phyloP scores from a whole-genome alignment of 2,888 invertebrate genomes.

The Drosophila setosimentum region DNA sequence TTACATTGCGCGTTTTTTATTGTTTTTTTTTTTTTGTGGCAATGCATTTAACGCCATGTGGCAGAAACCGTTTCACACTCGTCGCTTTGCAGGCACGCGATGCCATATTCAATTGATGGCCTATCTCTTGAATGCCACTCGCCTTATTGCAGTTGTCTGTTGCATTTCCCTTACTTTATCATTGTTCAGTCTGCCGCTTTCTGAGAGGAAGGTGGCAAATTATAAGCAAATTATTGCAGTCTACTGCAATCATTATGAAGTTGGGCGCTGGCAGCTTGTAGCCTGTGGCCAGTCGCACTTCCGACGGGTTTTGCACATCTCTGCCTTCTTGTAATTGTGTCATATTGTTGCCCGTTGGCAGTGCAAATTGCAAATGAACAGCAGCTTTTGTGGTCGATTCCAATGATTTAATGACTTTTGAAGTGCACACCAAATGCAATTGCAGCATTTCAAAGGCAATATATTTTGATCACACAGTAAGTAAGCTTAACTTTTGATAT shows the following conservation, averaged over 20 bases:
- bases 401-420: constrained; percentile 68
- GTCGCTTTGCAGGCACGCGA: constrained; percentile 59
- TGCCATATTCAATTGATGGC: constrained; percentile 35
- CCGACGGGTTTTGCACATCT: constrained; percentile 36
- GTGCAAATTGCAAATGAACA: constrained; percentile 64
- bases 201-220: constrained; percentile 47
- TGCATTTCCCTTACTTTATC: constrained; percentile 71
- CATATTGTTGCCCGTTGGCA: constrained; percentile 71
- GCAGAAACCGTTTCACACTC: constrained; percentile 50
- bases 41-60: constrained; percentile 62
- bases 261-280: constrained; percentile 5
- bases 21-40: constrained; percentile 25
- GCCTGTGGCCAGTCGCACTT: constrained; percentile 31
- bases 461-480: neutral
- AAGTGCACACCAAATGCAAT: constrained; percentile 64
- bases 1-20: constrained; percentile 49
- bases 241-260: constrained; percentile 64
- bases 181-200: constrained; percentile 54
- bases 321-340: constrained; percentile 73
- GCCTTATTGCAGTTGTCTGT: constrained; percentile 53
- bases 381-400: constrained; percentile 60
- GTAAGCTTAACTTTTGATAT: neutral
- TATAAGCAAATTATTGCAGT: constrained; percentile 76
- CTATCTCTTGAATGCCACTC: neutral
- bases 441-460: constrained; percentile 43